A percentile compares a stretch with the other conserved stretches of the same genome.
These are phyloP conservation scores for Axinella damicornis DNA, from an alignment of 37 sponge, comb jelly and placozoan genomes.

Conservation along the genomic window DNA sequence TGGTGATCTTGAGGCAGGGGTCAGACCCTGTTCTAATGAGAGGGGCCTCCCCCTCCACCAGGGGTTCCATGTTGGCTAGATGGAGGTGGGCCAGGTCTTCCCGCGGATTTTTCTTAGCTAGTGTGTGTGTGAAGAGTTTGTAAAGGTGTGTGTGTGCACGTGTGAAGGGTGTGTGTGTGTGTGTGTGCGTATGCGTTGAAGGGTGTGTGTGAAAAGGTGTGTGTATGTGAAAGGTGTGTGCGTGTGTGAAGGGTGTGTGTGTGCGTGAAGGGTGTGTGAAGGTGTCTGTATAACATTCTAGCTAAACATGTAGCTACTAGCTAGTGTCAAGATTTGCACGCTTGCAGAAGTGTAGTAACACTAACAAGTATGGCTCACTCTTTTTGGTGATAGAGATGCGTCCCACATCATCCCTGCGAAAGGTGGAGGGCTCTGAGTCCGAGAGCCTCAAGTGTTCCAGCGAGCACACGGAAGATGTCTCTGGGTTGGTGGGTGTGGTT, in stretches of 20 bases:
- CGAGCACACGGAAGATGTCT: constrained; percentile 18
- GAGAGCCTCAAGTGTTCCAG: constrained; percentile 37
- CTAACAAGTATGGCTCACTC: constrained; percentile 50
- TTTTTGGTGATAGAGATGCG: constrained; percentile 75
- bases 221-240: too few relatives aligned
- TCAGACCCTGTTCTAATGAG: constrained; percentile 62
- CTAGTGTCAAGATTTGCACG: too few relatives aligned
- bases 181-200: too few relatives aligned
- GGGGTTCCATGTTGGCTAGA: constrained; percentile 50
- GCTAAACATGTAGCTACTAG: too few relatives aligned
- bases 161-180: too few relatives aligned
- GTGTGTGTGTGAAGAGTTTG: too few relatives aligned
- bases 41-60: constrained; percentile 62
- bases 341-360: too few relatives aligned
- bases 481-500: constrained; percentile 13
- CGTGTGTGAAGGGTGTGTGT: too few relatives aligned
- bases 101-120: constrained; percentile 61
- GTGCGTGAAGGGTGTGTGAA: too few relatives aligned
- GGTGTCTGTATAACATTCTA: too few relatives aligned
- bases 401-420: constrained; percentile 48
- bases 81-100: constrained; percentile 44
- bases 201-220: too few relatives aligned
- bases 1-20: constrained; percentile 26
- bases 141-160: too few relatives aligned
- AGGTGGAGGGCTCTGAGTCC: constrained; percentile 41